Percentiles rank a stretch among this genome's conserved stretches.
Evolutionary conservation across 2,888 invertebrate genomes (phyloP).

Genomic region (Timandra comae): DNA sequence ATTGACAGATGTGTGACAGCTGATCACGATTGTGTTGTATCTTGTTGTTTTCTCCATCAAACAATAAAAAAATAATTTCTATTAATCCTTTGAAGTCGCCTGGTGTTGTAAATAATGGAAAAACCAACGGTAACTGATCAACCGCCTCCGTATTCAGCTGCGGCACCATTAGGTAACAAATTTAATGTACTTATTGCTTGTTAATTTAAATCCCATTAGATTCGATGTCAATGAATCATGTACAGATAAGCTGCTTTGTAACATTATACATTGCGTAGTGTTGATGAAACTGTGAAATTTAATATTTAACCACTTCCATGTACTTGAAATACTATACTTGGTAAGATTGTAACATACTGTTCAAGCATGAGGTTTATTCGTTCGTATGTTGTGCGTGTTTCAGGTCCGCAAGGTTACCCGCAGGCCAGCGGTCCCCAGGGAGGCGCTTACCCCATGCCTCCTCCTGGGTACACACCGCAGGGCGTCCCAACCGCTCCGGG

Average conservation of each 20-base stretch:
- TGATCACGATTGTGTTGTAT: no score
- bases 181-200: slow-evolving; percentile 22
- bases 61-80: no score
- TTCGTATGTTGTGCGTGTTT: slow-evolving; percentile 16
- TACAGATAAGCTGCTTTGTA: slow-evolving; percentile 38
- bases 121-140: slow-evolving; percentile 57
- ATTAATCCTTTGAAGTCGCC: no score
- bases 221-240: slow-evolving; percentile 40
- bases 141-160: slow-evolving; percentile 74
- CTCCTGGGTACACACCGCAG: slow-evolving; percentile 76
- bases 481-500: slow-evolving; percentile 52
- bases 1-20: no score
- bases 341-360: no score
- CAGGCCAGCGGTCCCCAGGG: slow-evolving; percentile 29
- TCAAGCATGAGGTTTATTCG: no score
- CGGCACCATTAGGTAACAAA: slow-evolving; percentile 46
- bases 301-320: background rate
- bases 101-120: slow-evolving; percentile 47
- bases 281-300: slow-evolving; percentile 12
- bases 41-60: no score
- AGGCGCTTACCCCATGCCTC: slow-evolving; percentile 62
- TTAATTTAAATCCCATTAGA: slow-evolving; percentile 28
- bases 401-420: slow-evolving; percentile 30
- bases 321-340: no score
- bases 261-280: slow-evolving; percentile 31